These are phyloP conservation scores for Emmelina monodactyla DNA, from an alignment of 2,888 invertebrate genomes.

Conservation along the genomic window DNA sequence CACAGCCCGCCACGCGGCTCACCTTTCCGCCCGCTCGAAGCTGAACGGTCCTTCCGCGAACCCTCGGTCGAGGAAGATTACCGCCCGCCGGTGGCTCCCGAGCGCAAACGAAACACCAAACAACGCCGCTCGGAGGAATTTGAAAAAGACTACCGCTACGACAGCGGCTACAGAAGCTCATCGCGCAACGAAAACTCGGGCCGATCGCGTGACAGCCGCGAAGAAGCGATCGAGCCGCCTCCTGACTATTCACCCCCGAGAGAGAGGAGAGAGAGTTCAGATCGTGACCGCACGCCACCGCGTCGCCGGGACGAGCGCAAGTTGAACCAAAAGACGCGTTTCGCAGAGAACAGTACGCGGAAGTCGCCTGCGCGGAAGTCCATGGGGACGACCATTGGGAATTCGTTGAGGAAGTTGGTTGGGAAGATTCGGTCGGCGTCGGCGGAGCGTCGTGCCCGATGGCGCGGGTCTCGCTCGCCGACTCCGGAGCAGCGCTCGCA, in stretches of 20 bases:
- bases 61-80: slow-evolving; percentile 59
- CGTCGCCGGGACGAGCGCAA: slow-evolving; percentile 63
- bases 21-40: slow-evolving; percentile 52
- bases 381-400: slow-evolving; percentile 73
- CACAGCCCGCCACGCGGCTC: slow-evolving; percentile 64
- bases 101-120: slow-evolving; percentile 69
- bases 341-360: slow-evolving; percentile 58
- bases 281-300: slow-evolving; percentile 48
- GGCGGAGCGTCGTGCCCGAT: slow-evolving; percentile 71
- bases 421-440: slow-evolving; percentile 81
- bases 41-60: slow-evolving; percentile 53
- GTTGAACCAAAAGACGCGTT: slow-evolving; percentile 75
- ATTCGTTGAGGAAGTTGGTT: slow-evolving; percentile 82
- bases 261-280: slow-evolving; percentile 48
- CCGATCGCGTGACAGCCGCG: slow-evolving; percentile 51
- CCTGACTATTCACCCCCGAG: slow-evolving; percentile 76
- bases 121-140: slow-evolving; percentile 50
- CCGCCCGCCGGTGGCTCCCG: slow-evolving; percentile 70
- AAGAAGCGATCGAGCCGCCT: slow-evolving; percentile 69
- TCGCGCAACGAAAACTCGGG: slow-evolving; percentile 62
- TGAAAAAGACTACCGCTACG: slow-evolving; percentile 46
- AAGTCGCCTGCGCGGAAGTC: slow-evolving; percentile 55
- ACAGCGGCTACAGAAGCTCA: slow-evolving; percentile 66
- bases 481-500: slow-evolving; percentile 67
- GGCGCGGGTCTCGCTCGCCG: slow-evolving; percentile 65